Percentiles rank a stretch among this genome's conserved stretches.
phyloP scores from a whole-genome alignment of 2,888 invertebrate species.

The Theodoxus fluviatilis region DNA sequence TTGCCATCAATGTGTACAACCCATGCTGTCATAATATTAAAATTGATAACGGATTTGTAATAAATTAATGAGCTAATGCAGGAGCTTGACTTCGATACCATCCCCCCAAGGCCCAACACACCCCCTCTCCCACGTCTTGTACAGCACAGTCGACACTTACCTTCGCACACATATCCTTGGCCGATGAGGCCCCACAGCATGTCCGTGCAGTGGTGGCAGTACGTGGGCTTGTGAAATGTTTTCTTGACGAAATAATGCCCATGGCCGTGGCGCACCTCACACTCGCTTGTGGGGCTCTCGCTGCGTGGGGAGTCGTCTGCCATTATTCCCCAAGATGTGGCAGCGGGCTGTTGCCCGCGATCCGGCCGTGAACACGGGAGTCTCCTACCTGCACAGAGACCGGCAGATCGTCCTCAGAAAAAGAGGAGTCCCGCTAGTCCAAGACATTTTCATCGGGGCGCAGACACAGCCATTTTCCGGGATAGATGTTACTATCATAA shows the following conservation, averaged over 20 bases:
- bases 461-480: conserved; percentile 35
- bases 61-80: conserved; percentile 24
- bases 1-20: not conserved
- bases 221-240: conserved; percentile 99
- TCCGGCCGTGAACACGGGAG: too few relatives aligned
- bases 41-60: conserved; percentile 28
- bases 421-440: conserved; percentile 14
- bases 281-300: conserved; percentile 43
- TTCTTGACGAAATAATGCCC: conserved; percentile 99
- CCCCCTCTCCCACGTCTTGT: too few relatives aligned
- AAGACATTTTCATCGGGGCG: conserved; percentile 27
- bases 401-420: too few relatives aligned
- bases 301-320: conserved; percentile 40
- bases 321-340: conserved; percentile 42
- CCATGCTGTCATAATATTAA: conserved; percentile 26
- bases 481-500: conserved; percentile 37
- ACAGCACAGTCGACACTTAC: conserved; percentile 70
- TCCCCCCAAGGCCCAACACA: too few relatives aligned
- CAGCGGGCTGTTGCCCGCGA: too few relatives aligned
- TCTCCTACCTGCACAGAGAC: too few relatives aligned
- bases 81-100: conserved; percentile 1
- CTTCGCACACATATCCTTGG: conserved; percentile 99
- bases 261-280: conserved; percentile 57
- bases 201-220: conserved; percentile 99
- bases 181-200: conserved; percentile 99